Evolutionary conservation across 2,797 vertebrate genomes (phyloP), one percentile per base, ranked within the genome.

Genomic region (Tenualosa thibaudeaui): DNA sequence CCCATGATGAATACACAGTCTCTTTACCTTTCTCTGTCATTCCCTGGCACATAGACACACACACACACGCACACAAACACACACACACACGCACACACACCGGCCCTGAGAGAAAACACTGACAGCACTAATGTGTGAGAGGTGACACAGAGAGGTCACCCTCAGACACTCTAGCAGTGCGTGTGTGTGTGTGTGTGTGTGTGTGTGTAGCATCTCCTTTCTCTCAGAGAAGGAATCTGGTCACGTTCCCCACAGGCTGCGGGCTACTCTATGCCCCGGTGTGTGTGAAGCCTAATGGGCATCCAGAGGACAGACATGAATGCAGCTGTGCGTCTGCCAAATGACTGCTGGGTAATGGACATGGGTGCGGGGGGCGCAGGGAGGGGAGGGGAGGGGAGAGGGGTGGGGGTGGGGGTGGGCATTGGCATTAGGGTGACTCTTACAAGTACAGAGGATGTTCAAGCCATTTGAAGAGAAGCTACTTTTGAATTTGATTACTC

Each of bases 281-380:
- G 15, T 31, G 65, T 37, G 31, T 13, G 56, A 43, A 2, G 37
- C 1, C 68, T 75, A 75, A 75, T 75, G 68, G 31, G 15, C 68
- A 50, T 81, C 31, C 68, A 75, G 68, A 17, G 68, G 37, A 75
- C 31, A 17, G 9, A 54, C 51, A 37, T 81, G 51, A 81, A 15
- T 75, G 68, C 68, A 75, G 68, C 68, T 43, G 37, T 19, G 68
- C 68, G 43, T 40, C 68, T 75, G 31, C 68, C 68, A 75, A 40
- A 43, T 43, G 68, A 17, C 68, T 75, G 68, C 31, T 75, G 68
- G 68, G 31, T 40, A 75, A 75, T 40, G 68, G 26, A 75, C 87
- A 54, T 53, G 17, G 10, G 65, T 5, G 60, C 1, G 60, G 2
- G 10, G 17, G 3, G 54, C 10, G n/a, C 2, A 62, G n/a, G 24